phyloP scores from a whole-genome alignment of 2,797 vertebrate genomes.

The Aulostomus chinensis region DNA sequence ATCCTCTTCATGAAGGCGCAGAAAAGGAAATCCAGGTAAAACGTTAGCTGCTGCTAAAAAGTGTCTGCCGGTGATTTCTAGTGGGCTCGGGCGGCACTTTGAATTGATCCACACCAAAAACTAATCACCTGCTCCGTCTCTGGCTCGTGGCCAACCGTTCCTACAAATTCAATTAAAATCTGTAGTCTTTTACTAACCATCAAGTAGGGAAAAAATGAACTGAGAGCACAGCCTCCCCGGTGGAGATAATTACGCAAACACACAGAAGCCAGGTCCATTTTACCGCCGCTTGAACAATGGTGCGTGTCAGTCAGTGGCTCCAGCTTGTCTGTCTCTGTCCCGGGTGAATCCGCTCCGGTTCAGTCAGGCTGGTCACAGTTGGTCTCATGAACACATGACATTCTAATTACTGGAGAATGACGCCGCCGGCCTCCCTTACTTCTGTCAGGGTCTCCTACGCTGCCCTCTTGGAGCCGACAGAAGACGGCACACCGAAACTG shows the following conservation, averaged over 20 bases:
- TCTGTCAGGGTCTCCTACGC: no score
- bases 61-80: background rate
- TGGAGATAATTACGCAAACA: slow-evolving; percentile 45
- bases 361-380: no score
- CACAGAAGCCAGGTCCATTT: slow-evolving; percentile 31
- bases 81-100: background rate
- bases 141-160: slow-evolving; percentile 7
- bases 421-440: no score
- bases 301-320: no score
- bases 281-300: no score
- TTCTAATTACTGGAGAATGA: slow-evolving; percentile 80
- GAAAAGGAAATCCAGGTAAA: no score
- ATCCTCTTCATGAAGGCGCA: no score
- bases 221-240: slow-evolving; percentile 14
- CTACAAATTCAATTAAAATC: slow-evolving; percentile 41
- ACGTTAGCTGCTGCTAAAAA: no score
- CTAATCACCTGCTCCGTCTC: slow-evolving; percentile 11
- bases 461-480: slow-evolving; percentile 80
- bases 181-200: slow-evolving; percentile 43
- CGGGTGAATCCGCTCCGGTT: no score
- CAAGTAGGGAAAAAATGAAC: slow-evolving; percentile 44
- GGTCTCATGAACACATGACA: slow-evolving; percentile 72
- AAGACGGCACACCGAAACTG: slow-evolving; percentile 66
- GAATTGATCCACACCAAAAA: slow-evolving; percentile 2
- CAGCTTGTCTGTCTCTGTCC: no score